Conservation (phyloP, 2,888 invertebrate species). For the Punctoribates punctum region DNA sequence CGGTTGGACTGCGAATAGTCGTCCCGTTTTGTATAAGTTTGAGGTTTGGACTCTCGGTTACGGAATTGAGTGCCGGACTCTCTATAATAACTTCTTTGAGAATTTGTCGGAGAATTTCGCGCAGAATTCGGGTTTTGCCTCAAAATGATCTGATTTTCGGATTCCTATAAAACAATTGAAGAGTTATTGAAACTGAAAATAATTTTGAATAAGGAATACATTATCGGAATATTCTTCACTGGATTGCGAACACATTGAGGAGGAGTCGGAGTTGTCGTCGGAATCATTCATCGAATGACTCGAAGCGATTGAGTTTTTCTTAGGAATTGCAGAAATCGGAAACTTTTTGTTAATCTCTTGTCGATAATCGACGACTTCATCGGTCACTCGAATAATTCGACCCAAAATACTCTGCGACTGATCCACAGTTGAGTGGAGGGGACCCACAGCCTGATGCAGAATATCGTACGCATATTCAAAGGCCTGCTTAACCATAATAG, state of each 20-base stretch:
- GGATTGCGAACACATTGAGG: background rate
- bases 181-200: too few species aligned
- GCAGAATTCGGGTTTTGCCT: conserved; percentile 11
- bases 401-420: conserved; percentile 67
- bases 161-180: background rate
- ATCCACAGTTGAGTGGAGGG: conserved; percentile 45
- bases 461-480: conserved; percentile 85
- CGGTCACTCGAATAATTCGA: conserved; percentile 85
- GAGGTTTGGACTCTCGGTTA: background rate
- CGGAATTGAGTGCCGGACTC: conserved; percentile 13
- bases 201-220: background rate
- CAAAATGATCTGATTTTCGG: background rate
- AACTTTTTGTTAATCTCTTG: conserved; percentile 63
- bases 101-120: conserved; percentile 34
- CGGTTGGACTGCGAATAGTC: background rate
- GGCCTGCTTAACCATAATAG: conserved; percentile 82
- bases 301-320: conserved; percentile 17
- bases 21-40: conserved; percentile 7
- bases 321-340: conserved; percentile 51
- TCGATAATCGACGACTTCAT: conserved; percentile 77
- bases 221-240: background rate
- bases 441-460: conserved; percentile 50
- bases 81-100: conserved; percentile 2
- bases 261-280: conserved; percentile 10
- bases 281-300: conserved; percentile 6